These are phyloP conservation scores for Megalops cyprinoides DNA, from an alignment of 2,797 vertebrate species.

Conservation along the genomic window DNA sequence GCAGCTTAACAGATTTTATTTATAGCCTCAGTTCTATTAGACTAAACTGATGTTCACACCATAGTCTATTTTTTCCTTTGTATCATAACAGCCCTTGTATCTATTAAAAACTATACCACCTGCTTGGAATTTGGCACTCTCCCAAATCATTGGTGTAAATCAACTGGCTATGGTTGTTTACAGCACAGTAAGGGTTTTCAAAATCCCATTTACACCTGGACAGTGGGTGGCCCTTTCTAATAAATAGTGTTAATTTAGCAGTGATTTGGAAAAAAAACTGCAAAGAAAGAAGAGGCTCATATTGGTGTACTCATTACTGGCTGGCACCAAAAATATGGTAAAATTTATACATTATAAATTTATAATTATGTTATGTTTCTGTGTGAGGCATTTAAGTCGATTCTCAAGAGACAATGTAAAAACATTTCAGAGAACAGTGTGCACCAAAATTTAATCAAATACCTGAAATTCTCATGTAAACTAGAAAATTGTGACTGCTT, in stretches of 20 bases:
- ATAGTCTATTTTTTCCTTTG: conserved; percentile 28
- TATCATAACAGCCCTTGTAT: conserved; percentile 41
- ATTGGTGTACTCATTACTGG: background rate
- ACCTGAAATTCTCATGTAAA: too few species aligned
- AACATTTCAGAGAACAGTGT: too few species aligned
- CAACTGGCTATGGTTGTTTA: conserved; percentile 51
- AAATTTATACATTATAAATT: background rate
- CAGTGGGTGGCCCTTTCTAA: conserved; percentile 46
- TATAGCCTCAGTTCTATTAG: conserved; percentile 51
- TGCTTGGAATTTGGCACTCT: conserved; percentile 33
- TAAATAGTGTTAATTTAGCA: conserved; percentile 58
- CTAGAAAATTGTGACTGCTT: background rate
- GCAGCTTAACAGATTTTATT: conserved; percentile 61
- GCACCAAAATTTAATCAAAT: too few species aligned
- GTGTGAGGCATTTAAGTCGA: background rate
- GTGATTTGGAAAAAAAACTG: conserved; percentile 59
- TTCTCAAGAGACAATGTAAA: background rate
- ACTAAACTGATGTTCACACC: conserved; percentile 53
- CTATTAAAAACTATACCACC: conserved; percentile 40
- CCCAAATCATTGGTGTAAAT: conserved; percentile 31
- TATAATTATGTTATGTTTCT: background rate
- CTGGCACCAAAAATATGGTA: conserved; percentile 14
- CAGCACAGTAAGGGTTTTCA: conserved; percentile 51
- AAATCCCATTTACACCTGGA: conserved; percentile 62
- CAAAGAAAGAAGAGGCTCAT: conserved; percentile 31